Percentiles rank a stretch among this genome's conserved stretches.
These are phyloP conservation scores for Cricetomys ansorgei DNA, from an alignment of 2,113 vertebrate genomes.

Conservation along the genomic window DNA sequence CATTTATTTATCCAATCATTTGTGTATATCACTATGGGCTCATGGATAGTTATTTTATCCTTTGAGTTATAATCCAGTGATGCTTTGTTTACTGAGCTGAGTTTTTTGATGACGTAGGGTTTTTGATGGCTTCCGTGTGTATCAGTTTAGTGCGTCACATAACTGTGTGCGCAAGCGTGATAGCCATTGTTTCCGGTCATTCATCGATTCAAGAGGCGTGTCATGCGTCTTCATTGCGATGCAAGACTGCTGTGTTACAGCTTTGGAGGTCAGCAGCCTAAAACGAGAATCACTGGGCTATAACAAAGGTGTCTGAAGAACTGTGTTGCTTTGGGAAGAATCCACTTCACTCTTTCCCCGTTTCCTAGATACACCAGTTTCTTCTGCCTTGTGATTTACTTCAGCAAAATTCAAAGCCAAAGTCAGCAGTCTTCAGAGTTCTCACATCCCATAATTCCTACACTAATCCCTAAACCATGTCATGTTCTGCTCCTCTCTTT, in stretches of 20 bases:
- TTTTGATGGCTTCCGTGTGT: background rate
- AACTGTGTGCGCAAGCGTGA: background rate
- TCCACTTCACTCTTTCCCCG: background rate
- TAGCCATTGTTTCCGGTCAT: background rate
- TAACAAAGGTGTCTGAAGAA: background rate
- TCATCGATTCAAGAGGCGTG: background rate
- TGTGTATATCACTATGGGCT: background rate
- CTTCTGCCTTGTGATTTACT: background rate
- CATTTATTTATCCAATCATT: constrained; percentile 26
- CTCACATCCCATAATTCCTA: background rate
- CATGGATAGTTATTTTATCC: constrained; percentile 43
- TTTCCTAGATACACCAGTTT: background rate
- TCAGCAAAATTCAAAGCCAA: background rate
- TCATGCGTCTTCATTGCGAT: accelerated
- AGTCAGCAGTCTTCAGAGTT: background rate
- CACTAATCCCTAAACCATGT: background rate
- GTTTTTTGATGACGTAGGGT: constrained; percentile 46
- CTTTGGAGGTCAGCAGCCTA: background rate
- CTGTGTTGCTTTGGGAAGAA: background rate
- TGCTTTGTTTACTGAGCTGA: constrained; percentile 47
- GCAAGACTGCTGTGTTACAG: background rate
- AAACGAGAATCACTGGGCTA: background rate
- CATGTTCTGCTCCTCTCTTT: background rate
- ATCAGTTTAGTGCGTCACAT: background rate
- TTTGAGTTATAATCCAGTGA: constrained; percentile 2